A percentile compares a stretch with the other conserved stretches of the same genome.
Evolutionary conservation across 2,113 vertebrate species (phyloP).

Genomic region (Cacatua alba): DNA sequence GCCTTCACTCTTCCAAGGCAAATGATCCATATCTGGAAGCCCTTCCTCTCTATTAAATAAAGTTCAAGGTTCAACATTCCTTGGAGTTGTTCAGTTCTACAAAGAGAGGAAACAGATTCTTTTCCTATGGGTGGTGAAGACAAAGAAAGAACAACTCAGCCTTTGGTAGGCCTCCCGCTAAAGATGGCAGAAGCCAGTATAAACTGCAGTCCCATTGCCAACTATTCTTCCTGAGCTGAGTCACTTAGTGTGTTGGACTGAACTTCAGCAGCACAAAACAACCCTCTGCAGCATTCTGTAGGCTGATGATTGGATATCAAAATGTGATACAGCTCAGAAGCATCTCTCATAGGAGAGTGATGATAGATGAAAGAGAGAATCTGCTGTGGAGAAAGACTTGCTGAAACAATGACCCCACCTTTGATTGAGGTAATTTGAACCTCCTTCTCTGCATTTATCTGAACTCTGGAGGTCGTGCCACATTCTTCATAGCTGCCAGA

Average conservation of each 20-base stretch:
- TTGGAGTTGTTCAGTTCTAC: conserved; percentile 2
- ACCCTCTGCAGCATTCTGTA: not conserved
- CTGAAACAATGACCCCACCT: conserved; percentile 38
- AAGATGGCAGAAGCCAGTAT: conserved; percentile 38
- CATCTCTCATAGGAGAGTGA: not conserved
- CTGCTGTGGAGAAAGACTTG: not conserved
- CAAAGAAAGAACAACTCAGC: conserved; percentile 43
- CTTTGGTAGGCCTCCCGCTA: not conserved
- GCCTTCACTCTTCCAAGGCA: not conserved
- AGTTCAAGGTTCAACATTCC: conserved; percentile 25
- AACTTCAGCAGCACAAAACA: conserved; percentile 37
- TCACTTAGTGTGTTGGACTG: not conserved
- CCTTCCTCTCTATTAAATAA: conserved; percentile 3
- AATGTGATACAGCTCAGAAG: conserved; percentile 30
- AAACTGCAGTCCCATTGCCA: conserved; percentile 31
- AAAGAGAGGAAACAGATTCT: conserved; percentile 30
- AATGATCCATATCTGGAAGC: not conserved
- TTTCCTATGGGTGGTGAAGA: conserved; percentile 22
- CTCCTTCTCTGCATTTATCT: not conserved
- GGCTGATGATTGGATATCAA: not conserved
- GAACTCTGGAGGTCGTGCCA: not conserved
- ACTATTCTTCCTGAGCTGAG: conserved; percentile 23
- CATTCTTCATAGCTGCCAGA: conserved; percentile 1
- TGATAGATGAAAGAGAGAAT: conserved; percentile 23
- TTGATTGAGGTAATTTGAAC: conserved; percentile 27